A percentile compares a stretch with the other conserved stretches of the same genome.
These are phyloP conservation scores for Drosophila heteroneura DNA, from an alignment of 2,888 invertebrate species.

Conservation along the genomic window DNA sequence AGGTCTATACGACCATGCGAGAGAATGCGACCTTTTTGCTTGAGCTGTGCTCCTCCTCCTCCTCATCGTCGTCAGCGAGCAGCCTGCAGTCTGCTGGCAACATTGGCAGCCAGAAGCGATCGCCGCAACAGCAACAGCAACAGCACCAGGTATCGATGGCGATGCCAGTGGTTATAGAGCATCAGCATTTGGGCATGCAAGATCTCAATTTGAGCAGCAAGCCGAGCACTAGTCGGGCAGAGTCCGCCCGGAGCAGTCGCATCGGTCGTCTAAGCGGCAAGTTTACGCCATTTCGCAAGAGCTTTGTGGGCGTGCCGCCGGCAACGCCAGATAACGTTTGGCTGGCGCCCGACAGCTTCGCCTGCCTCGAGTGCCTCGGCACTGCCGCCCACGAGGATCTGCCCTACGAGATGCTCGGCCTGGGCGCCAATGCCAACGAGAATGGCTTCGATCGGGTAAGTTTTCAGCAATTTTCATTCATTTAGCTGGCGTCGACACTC, in stretches of 20 bases:
- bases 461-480: neutral
- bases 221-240: slow-evolving; percentile 84
- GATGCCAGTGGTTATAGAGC: slow-evolving; percentile 85
- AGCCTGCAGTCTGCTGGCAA: neutral
- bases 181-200: slow-evolving; percentile 80
- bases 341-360: slow-evolving; percentile 85
- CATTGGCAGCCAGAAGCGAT: slow-evolving; percentile 67
- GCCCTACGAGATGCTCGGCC: slow-evolving; percentile 85
- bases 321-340: slow-evolving; percentile 84
- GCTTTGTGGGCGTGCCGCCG: slow-evolving; percentile 77
- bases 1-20: slow-evolving; percentile 89
- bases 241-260: slow-evolving; percentile 82
- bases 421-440: slow-evolving; percentile 81
- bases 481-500: neutral
- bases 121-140: slow-evolving; percentile 72
- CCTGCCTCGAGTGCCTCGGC: slow-evolving; percentile 84
- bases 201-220: slow-evolving; percentile 82
- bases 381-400: slow-evolving; percentile 83
- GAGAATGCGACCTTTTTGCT: slow-evolving; percentile 97
- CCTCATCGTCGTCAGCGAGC: slow-evolving; percentile 13
- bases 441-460: slow-evolving; percentile 84
- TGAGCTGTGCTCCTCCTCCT: slow-evolving; percentile 89
- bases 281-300: slow-evolving; percentile 79
- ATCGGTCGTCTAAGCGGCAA: slow-evolving; percentile 79
- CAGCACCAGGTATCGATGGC: slow-evolving; percentile 40